phyloP scores from a whole-genome alignment of 2,113 vertebrate genomes.

The Myxocyprinus asiaticus region DNA sequence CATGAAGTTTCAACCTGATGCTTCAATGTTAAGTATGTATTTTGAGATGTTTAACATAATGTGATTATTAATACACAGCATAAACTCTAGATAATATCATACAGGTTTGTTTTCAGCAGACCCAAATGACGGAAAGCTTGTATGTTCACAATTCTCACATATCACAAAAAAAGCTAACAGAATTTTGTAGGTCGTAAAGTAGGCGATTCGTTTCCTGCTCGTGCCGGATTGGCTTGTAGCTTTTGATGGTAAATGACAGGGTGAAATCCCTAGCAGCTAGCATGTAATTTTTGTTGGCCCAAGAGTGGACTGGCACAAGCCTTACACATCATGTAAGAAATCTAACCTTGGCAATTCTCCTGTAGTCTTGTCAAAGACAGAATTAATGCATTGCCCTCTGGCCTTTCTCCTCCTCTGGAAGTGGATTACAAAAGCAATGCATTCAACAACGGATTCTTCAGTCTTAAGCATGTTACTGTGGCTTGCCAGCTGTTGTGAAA shows the following conservation, averaged over 20 bases:
- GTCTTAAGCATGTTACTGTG: slow-evolving; percentile 76
- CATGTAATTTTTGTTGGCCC: slow-evolving; percentile 59
- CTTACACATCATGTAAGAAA: slow-evolving; percentile 71
- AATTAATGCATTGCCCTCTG: slow-evolving; percentile 77
- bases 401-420: slow-evolving; percentile 67
- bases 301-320: slow-evolving; percentile 60
- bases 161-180: not conserved
- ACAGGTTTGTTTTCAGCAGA: no score
- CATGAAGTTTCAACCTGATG: no score
- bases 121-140: no score
- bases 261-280: slow-evolving; percentile 49
- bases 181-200: not conserved
- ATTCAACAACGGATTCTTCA: slow-evolving; percentile 79
- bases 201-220: slow-evolving; percentile 4
- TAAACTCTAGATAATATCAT: no score
- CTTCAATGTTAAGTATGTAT: no score
- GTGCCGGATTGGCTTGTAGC: not conserved
- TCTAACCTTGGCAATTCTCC: slow-evolving; percentile 72
- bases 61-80: no score
- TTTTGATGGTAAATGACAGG: slow-evolving; percentile 28
- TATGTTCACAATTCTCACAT: not conserved
- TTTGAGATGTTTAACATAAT: no score
- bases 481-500: slow-evolving; percentile 81
- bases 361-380: slow-evolving; percentile 76
- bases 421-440: slow-evolving; percentile 74